phyloP scores from a whole-genome alignment of 2,113 vertebrate species.

The Xenus cinereus region DNA sequence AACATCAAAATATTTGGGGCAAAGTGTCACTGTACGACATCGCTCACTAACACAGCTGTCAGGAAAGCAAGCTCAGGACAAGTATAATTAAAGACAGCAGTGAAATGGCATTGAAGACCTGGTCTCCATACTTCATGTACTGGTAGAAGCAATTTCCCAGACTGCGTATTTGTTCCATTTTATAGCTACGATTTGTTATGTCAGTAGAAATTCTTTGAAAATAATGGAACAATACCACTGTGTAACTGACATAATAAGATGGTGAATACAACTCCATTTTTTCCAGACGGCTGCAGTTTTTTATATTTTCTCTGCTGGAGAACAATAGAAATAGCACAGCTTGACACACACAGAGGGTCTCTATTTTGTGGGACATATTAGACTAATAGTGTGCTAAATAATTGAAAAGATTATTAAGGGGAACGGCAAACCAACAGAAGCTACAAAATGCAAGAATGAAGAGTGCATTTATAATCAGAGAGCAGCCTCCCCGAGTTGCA shows the following conservation, averaged over 20 bases:
- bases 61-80: neutral
- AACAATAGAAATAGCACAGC: slow-evolving; percentile 2
- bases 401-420: neutral
- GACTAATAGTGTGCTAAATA: neutral
- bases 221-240: neutral
- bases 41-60: neutral
- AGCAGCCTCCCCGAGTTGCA: neutral
- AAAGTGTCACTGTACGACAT: neutral
- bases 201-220: neutral
- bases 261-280: neutral
- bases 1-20: neutral
- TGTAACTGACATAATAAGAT: neutral
- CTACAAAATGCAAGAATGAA: neutral
- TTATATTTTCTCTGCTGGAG: neutral
- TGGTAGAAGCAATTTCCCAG: neutral
- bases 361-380: neutral
- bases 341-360: neutral
- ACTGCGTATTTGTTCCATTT: neutral
- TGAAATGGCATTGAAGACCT: neutral
- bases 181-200: neutral
- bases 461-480: neutral
- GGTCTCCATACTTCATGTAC: neutral
- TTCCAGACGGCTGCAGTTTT: neutral
- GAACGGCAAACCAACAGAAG: neutral
- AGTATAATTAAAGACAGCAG: neutral